Conservation (phyloP, 2,888 invertebrate species). For the Carterocephalus palaemon region DNA sequence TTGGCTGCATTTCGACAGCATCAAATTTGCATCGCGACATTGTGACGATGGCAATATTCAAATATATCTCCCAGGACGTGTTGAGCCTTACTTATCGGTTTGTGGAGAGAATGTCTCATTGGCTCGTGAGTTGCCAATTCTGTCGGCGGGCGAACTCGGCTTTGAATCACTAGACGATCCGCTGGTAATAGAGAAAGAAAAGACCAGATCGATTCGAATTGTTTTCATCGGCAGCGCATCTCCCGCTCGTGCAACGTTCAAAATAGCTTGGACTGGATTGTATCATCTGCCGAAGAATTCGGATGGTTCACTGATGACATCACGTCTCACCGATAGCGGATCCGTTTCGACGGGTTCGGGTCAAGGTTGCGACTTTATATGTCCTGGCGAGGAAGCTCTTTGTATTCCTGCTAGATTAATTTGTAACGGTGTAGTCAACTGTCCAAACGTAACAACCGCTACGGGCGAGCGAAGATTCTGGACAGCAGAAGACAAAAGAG, state of each 20-base stretch:
- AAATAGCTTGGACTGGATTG: conserved; percentile 93
- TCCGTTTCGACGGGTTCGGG: conserved; percentile 53
- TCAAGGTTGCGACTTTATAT: conserved; percentile 89
- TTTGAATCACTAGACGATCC: conserved; percentile 78
- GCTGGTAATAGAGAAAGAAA: conserved; percentile 78
- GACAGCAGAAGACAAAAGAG: conserved; percentile 70
- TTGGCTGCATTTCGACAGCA: conserved; percentile 92
- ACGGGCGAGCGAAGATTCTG: conserved; percentile 69
- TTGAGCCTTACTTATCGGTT: conserved; percentile 87
- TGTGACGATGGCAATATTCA: conserved; percentile 93
- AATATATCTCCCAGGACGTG: conserved; percentile 84
- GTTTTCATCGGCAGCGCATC: conserved; percentile 87
- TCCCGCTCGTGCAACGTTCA: conserved; percentile 90
- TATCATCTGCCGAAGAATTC: conserved; percentile 91
- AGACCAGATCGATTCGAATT: conserved; percentile 82
- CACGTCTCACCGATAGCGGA: conserved; percentile 83
- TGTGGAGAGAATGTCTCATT: conserved; percentile 92
- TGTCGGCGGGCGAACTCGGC: conserved; percentile 87
- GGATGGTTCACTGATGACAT: conserved; percentile 88
- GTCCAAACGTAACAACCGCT: conserved; percentile 83
- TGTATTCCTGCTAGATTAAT: conserved; percentile 91
- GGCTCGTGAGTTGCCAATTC: conserved; percentile 87
- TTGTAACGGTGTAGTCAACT: conserved; percentile 93
- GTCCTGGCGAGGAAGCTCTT: conserved; percentile 89
- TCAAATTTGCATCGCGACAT: conserved; percentile 89